These are phyloP conservation scores for Pedetes capensis DNA, from an alignment of 2,113 vertebrate genomes.

Conservation along the genomic window DNA sequence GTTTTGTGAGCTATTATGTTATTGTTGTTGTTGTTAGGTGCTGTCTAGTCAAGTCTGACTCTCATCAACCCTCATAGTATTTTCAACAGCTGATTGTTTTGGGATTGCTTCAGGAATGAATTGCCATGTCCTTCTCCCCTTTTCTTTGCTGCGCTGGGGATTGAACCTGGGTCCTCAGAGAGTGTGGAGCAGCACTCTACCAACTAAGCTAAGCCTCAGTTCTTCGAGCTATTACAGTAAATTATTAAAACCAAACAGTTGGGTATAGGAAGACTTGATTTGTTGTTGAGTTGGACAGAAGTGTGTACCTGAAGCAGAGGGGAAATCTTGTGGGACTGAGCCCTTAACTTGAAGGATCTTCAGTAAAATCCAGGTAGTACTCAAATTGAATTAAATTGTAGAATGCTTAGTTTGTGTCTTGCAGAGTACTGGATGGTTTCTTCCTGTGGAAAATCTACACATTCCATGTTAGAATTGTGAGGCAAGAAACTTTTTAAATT, in stretches of 20 bases:
- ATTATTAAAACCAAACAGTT: neutral
- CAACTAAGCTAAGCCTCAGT: too few species aligned
- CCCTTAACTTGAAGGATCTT: neutral
- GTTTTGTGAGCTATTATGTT: neutral
- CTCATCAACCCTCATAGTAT: too few species aligned
- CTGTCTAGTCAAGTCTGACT: too few species aligned
- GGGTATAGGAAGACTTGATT: accelerated
- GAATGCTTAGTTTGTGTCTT: neutral
- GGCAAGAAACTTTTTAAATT: neutral
- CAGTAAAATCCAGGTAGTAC: neutral
- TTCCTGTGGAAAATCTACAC: neutral
- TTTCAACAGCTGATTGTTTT: too few species aligned
- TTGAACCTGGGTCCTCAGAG: too few species aligned
- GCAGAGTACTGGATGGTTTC: neutral
- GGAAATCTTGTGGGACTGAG: neutral
- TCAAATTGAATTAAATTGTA: neutral
- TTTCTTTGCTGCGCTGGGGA: too few species aligned
- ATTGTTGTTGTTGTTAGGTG: too few species aligned
- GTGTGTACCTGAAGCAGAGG: neutral
- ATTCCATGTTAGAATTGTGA: neutral
- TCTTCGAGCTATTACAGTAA: neutral
- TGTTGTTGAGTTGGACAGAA: neutral
- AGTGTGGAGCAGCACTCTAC: too few species aligned
- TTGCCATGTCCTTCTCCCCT: too few species aligned
- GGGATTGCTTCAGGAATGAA: too few species aligned